phyloP scores from a whole-genome alignment of 2,797 vertebrate genomes.

The Chromobotia macracanthus region DNA sequence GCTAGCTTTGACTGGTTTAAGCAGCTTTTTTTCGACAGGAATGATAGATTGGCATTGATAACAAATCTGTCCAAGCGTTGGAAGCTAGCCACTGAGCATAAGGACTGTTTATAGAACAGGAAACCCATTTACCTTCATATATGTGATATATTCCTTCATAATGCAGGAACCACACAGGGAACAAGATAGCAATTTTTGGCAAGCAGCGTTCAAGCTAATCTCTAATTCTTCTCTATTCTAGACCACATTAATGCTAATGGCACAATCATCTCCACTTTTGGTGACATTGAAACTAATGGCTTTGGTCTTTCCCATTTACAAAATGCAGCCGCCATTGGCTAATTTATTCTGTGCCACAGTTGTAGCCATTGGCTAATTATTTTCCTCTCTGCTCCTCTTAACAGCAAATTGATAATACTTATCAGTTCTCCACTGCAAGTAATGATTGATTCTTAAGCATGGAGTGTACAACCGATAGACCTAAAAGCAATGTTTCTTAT shows the following conservation, averaged over 20 bases:
- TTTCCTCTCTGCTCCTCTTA: conserved; percentile 12
- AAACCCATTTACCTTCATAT: too few species aligned
- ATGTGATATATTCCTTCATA: conserved; percentile 49
- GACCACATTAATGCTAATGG: conserved; percentile 27
- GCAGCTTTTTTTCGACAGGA: neutral
- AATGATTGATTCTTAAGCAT: conserved; percentile 32
- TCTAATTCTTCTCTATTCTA: conserved; percentile 20
- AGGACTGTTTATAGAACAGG: too few species aligned
- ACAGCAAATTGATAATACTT: conserved; percentile 28
- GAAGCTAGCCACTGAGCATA: too few species aligned
- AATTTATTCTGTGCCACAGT: conserved; percentile 26
- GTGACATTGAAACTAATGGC: conserved; percentile 38
- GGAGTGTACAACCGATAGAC: conserved; percentile 25
- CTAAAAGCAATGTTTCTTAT: conserved; percentile 21
- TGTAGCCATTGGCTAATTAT: conserved; percentile 24
- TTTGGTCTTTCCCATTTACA: conserved; percentile 26
- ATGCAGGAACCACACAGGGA: conserved; percentile 33
- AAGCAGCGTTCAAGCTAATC: conserved; percentile 3
- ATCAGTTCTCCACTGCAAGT: conserved; percentile 26
- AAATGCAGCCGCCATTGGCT: conserved; percentile 19
- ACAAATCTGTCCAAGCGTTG: too few species aligned
- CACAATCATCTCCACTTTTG: conserved; percentile 25
- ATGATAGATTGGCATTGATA: neutral
- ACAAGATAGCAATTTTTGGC: conserved; percentile 37
- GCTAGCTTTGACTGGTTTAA: neutral